Base-by-base conservation (phyloP, 2,113 vertebrate species). In the Eira barbara region DNA sequence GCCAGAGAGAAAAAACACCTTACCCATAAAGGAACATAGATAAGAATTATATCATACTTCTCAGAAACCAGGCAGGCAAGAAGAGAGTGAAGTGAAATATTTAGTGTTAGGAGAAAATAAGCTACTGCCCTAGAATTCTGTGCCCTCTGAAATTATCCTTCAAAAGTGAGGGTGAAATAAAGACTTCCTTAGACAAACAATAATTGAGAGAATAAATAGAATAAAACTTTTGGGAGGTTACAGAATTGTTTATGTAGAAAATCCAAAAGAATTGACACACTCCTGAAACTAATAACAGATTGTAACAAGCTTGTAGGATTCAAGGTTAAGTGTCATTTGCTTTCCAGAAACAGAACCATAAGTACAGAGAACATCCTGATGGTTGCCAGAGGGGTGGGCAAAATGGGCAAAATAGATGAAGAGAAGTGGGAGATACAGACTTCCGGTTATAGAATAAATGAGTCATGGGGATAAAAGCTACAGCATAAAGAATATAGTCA, bases 91-190 rank as follows among this genome's bases (percentile, higher is more conserved):
- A 90, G 36, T 88, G 23, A 83, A 55, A 83, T 67, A 67, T 67
- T 67, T n/a, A 79, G 81, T 95, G 49, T 95, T 91, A 17, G 86
- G 61, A 80, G 61, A 69, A 91, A 81, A 79, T 76, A 92, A 81
- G 8, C 39, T 81, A 47, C 76, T 55, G 36, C 82, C 25, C 23
- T 76, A 65, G 57, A 65, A 57, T 59, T 89, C 57, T 47, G 17
- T 55, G 31, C 3, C 76, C 15, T 59, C 9, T 82, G 36, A 89
- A 96, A 89, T 76, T 39, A 83, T 76, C 36, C 84, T 89, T 89
- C 57, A 61, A 76, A 86, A 89, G 2, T 21, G 31, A 93, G 57
- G 3, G 7, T 67, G 36, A 93, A 67, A 89, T 76, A 81, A 69
- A 73, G 31, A 45, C 65, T 94, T 87, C 71, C 12, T 82, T 39